Conservation (phyloP, 2,113 vertebrate species). For the Cairina moschata region DNA sequence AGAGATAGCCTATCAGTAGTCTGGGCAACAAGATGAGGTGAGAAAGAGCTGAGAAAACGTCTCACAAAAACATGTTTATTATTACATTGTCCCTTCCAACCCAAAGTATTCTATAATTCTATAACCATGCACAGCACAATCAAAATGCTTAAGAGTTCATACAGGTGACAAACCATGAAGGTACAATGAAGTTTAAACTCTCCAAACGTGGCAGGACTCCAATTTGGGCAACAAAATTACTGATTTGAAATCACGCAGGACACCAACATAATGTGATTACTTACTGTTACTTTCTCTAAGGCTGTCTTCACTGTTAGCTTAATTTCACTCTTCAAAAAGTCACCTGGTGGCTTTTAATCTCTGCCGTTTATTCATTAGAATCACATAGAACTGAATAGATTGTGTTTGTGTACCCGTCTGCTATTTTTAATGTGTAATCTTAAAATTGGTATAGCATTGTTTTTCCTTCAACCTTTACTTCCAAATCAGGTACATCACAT, state of each 20-base stretch:
- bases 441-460: not conserved
- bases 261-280: not conserved
- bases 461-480: not conserved
- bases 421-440: not conserved
- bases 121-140: not conserved
- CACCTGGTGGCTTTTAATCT: not conserved
- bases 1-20: not conserved
- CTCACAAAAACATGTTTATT: not conserved
- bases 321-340: not conserved
- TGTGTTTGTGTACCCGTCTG: not conserved
- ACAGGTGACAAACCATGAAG: not conserved
- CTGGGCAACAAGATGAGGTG: not conserved
- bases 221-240: not conserved
- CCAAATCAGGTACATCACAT: not conserved
- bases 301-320: not conserved
- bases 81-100: not conserved
- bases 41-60: not conserved
- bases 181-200: not conserved
- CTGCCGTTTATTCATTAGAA: not conserved
- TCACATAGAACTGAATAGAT: not conserved
- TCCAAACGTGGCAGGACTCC: not conserved
- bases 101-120: too few species aligned
- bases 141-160: not conserved
- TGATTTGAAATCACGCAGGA: not conserved
- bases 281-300: not conserved